These are phyloP conservation scores for Morpho helenor DNA, from an alignment of 2,888 invertebrate species.

Conservation along the genomic window DNA sequence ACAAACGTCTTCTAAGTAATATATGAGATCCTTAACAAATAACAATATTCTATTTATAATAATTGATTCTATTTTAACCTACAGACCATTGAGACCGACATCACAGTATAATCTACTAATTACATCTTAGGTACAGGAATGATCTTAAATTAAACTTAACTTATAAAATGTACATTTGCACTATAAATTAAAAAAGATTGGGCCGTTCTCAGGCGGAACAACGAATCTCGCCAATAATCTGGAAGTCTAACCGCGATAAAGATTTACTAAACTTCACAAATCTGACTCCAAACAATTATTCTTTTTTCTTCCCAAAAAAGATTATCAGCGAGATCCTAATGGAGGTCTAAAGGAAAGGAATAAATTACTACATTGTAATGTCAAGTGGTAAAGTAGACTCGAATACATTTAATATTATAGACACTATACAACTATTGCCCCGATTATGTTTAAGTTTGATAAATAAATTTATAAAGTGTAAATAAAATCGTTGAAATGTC, in stretches of 20 bases:
- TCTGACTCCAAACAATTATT: neutral
- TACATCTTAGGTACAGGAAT: slow-evolving; percentile 77
- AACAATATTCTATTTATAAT: slow-evolving; percentile 71
- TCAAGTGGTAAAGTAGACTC: slow-evolving; percentile 25
- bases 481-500: slow-evolving; percentile 61
- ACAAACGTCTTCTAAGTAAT: slow-evolving; percentile 64
- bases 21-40: slow-evolving; percentile 77
- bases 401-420: slow-evolving; percentile 26
- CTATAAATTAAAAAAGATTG: slow-evolving; percentile 56
- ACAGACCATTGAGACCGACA: slow-evolving; percentile 76
- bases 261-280: neutral
- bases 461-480: slow-evolving; percentile 58
- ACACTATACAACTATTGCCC: slow-evolving; percentile 47
- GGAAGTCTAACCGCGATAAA: slow-evolving; percentile 1
- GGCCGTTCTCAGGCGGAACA: slow-evolving; percentile 56
- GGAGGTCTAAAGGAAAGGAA: slow-evolving; percentile 31
- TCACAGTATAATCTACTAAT: slow-evolving; percentile 75
- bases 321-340: slow-evolving; percentile 27
- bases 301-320: neutral
- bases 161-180: slow-evolving; percentile 66
- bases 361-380: slow-evolving; percentile 29
- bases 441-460: slow-evolving; percentile 41
- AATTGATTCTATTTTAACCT: slow-evolving; percentile 74
- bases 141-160: slow-evolving; percentile 62
- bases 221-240: slow-evolving; percentile 38